Evolutionary conservation across 2,113 vertebrate genomes (phyloP).

Genomic region (Galbula dea): DNA sequence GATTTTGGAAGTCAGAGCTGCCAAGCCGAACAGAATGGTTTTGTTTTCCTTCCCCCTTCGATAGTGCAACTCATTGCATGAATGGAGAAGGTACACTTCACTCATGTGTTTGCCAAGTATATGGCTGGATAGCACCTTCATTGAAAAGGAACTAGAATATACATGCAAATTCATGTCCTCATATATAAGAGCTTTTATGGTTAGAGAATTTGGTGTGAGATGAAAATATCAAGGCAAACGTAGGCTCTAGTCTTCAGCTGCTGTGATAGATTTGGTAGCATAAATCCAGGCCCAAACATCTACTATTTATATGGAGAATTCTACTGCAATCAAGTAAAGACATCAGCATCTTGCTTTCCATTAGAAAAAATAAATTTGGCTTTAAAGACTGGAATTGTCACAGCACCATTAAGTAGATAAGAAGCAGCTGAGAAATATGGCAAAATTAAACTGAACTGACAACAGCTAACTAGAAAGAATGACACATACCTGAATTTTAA

Average conservation of each 20-base stretch:
- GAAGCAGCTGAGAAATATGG: background rate
- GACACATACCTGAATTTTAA: background rate
- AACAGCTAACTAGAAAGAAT: background rate
- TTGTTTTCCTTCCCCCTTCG: background rate
- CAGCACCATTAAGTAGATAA: background rate
- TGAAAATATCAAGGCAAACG: background rate
- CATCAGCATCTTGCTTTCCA: background rate
- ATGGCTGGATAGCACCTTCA: background rate
- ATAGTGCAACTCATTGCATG: background rate
- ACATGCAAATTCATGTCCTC: background rate
- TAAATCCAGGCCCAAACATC: background rate
- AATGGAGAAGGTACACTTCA: rapidly evolving
- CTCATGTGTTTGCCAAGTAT: background rate
- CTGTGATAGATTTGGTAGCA: background rate
- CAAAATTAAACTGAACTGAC: background rate
- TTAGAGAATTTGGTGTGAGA: background rate
- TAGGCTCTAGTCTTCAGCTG: background rate
- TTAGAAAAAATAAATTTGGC: background rate
- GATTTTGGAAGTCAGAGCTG: background rate
- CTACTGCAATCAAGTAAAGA: background rate
- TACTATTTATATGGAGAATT: background rate
- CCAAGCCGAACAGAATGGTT: background rate
- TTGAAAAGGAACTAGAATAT: background rate
- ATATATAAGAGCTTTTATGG: background rate
- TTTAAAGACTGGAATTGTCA: background rate